These are phyloP conservation scores for Phalacrocorax brasilianus DNA, from an alignment of 2,113 vertebrate genomes.

Conservation along the genomic window DNA sequence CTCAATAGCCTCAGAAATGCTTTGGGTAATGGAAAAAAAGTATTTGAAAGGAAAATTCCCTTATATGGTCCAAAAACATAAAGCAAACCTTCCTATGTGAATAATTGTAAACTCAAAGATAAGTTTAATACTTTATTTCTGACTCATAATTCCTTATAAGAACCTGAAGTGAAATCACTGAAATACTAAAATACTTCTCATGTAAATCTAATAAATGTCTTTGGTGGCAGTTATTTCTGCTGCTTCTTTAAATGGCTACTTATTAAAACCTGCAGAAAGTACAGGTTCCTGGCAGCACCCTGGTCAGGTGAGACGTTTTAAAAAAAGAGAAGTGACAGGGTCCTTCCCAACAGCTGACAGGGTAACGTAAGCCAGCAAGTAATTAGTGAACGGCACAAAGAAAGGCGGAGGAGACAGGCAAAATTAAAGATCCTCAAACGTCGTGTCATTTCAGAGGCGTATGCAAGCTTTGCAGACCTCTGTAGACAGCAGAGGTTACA, in stretches of 20 bases:
- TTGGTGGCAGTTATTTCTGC: neutral
- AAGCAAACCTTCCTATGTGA: neutral
- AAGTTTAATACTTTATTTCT: conserved; percentile 32
- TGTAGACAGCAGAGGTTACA: neutral
- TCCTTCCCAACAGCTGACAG: neutral
- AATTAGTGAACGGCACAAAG: neutral
- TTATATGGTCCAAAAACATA: conserved; percentile 25
- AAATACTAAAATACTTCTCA: conserved; percentile 2
- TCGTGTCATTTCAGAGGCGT: neutral
- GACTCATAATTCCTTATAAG: conserved; percentile 24
- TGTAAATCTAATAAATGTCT: neutral
- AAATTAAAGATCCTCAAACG: neutral
- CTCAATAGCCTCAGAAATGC: neutral
- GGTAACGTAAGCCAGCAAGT: neutral
- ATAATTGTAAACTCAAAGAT: neutral
- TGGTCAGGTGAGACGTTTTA: neutral
- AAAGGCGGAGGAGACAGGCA: neutral
- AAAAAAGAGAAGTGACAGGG: neutral
- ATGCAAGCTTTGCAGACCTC: neutral
- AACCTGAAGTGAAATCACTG: neutral
- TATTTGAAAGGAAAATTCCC: neutral
- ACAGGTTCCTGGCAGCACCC: neutral
- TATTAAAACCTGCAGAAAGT: neutral
- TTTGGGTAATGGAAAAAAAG: neutral
- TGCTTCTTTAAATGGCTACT: neutral